These are phyloP conservation scores for Tautogolabrus adspersus DNA, from an alignment of 2,113 vertebrate genomes.

Conservation along the genomic window DNA sequence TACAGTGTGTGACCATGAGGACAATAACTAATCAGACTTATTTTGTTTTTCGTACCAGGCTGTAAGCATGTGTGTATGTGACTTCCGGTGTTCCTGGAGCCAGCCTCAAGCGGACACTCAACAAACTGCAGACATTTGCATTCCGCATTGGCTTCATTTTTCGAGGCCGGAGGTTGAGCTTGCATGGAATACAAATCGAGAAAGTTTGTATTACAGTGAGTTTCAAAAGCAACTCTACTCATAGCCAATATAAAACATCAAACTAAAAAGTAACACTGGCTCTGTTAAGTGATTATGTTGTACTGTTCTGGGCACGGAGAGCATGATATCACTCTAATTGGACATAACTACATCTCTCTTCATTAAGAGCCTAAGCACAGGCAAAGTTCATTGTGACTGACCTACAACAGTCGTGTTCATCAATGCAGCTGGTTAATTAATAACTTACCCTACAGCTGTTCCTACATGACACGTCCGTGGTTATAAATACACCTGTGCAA, in stretches of 20 bases:
- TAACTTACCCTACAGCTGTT: neutral
- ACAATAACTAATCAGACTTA: no score
- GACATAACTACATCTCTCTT: neutral
- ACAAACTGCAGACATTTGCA: no score
- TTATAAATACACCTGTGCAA: neutral
- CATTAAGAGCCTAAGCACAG: neutral
- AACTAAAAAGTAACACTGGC: neutral
- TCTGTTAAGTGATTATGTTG: neutral
- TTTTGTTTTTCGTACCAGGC: no score
- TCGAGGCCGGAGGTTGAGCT: no score
- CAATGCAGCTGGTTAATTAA: no score
- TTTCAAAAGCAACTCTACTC: neutral
- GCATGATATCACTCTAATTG: neutral
- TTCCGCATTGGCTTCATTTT: no score
- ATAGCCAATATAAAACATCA: neutral
- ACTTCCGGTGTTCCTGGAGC: no score
- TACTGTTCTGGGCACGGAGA: neutral
- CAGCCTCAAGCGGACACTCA: no score
- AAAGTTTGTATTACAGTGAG: neutral
- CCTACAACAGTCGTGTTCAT: no score
- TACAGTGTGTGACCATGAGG: no score
- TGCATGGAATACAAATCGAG: neutral
- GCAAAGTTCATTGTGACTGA: no score
- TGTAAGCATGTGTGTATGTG: no score
- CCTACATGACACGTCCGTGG: neutral